Conservation (phyloP, 2,797 vertebrate genomes). For the Eulemur albifrons region DNA sequence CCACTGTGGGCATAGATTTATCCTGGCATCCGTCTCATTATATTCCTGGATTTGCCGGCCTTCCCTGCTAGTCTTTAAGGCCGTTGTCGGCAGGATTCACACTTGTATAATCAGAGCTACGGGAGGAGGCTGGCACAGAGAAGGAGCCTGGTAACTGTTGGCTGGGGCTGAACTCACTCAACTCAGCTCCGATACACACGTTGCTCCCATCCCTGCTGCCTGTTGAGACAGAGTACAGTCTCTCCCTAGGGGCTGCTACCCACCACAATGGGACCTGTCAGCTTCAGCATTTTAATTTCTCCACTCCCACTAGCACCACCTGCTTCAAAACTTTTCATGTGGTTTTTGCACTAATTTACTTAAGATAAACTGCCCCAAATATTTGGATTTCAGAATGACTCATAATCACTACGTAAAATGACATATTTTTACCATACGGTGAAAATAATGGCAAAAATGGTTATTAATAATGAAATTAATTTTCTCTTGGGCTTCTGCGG, state of each 20-base stretch:
- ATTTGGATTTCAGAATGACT: neutral
- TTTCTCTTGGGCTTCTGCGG: conserved; percentile 19
- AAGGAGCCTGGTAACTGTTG: neutral
- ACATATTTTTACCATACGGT: neutral
- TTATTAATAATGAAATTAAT: neutral
- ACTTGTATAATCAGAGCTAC: neutral
- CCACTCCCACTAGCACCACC: neutral
- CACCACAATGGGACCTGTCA: neutral
- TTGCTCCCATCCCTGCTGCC: too few relatives aligned
- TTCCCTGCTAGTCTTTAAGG: neutral
- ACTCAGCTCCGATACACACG: neutral
- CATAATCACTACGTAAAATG: neutral
- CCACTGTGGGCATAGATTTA: too few relatives aligned
- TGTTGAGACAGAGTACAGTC: neutral
- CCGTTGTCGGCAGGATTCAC: neutral
- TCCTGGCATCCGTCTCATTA: neutral
- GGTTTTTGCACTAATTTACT: neutral
- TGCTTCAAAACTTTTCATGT: neutral
- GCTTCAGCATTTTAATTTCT: neutral
- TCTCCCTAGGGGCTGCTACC: neutral
- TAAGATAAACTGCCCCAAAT: neutral
- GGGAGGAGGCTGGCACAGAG: neutral
- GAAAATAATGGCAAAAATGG: neutral
- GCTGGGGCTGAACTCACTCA: neutral
- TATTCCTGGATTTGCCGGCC: neutral